These are phyloP conservation scores for Sylvia atricapilla DNA, from an alignment of 2,113 vertebrate species.

Conservation along the genomic window DNA sequence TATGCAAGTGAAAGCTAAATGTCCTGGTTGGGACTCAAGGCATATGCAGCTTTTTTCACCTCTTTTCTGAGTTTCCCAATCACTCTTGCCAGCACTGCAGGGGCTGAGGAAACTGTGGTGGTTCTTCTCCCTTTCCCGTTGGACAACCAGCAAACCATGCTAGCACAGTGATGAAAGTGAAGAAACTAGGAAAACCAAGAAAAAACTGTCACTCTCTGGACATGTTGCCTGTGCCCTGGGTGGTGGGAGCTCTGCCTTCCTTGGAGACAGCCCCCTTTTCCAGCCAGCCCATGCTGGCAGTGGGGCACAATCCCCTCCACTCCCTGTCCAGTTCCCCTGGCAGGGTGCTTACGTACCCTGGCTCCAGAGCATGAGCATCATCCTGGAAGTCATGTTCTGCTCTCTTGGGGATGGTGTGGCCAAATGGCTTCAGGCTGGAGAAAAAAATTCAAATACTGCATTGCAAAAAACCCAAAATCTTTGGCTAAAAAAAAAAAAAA, in stretches of 20 bases:
- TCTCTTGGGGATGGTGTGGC: too few species aligned
- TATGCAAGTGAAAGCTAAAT: neutral
- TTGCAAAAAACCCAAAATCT: neutral
- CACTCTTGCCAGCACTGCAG: rapidly evolving
- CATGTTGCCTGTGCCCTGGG: rapidly evolving
- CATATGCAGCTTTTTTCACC: rapidly evolving
- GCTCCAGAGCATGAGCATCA: neutral
- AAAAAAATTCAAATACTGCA: neutral
- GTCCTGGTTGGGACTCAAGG: rapidly evolving
- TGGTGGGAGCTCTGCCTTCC: neutral
- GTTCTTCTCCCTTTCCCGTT: neutral
- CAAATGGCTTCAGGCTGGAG: neutral
- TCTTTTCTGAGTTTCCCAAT: neutral
- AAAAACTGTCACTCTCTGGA: neutral
- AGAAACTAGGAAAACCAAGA: neutral
- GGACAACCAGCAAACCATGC: neutral
- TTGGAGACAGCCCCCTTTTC: neutral
- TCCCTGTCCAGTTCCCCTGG: neutral
- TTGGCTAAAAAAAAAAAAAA: rapidly evolving
- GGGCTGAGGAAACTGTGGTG: neutral
- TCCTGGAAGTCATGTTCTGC: rapidly evolving
- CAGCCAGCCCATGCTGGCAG: neutral
- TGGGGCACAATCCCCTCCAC: neutral
- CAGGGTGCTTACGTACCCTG: neutral
- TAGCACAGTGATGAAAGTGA: rapidly evolving